Evolutionary conservation across 1,140 invertebrate species (phyloP), one percentile per base, ranked within the genome.

Genomic region (Coelopa frigida): DNA sequence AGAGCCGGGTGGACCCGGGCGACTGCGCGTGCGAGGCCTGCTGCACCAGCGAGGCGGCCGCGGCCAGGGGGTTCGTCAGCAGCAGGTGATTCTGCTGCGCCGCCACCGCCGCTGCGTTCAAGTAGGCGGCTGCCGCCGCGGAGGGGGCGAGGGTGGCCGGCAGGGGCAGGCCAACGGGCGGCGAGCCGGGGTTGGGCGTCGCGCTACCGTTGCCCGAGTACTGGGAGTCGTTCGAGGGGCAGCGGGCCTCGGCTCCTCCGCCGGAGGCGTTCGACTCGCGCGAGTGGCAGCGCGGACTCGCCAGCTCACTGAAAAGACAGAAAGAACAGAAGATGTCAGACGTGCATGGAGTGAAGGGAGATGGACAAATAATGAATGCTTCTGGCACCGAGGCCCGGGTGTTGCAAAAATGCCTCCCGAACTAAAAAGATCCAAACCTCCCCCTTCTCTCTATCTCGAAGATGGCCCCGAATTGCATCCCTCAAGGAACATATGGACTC

Each of bases 71-170:
- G n/a, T n/a, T n/a, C n/a, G n/a, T n/a, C n/a, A n/a, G n/a, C n/a
- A n/a, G n/a, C n/a, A n/a, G n/a, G n/a, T n/a, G n/a, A 33, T 76
- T 77, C 27, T 85, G 74, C 59, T 86, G 86, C 1, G 84, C 84
- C 8, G 84, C 84, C 73, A 86, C 83, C 3, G 83, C 83, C 5
- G 84, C 84, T 2, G 84, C 83, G 60, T 85, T 82, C 53, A 84
- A 61, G 10, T 84, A 71, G 0, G 81, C 74, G 2, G 77, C 77
- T 4, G 78, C 75, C n/a, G n/a, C n/a, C 3, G 71, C 70, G 5
- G 72, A 70, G 11, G 77, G 77, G 27, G 80, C 66, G 44, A 70
- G 48, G 3, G 73, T 74, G 2, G 67, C 74, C 47, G 67, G 76
- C 57, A 69, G 62, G 49, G 78, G 50, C 58, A 79, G 49, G 50